Evolutionary conservation across 2,888 invertebrate genomes (phyloP).

Genomic region (Drosophila prolongata): DNA sequence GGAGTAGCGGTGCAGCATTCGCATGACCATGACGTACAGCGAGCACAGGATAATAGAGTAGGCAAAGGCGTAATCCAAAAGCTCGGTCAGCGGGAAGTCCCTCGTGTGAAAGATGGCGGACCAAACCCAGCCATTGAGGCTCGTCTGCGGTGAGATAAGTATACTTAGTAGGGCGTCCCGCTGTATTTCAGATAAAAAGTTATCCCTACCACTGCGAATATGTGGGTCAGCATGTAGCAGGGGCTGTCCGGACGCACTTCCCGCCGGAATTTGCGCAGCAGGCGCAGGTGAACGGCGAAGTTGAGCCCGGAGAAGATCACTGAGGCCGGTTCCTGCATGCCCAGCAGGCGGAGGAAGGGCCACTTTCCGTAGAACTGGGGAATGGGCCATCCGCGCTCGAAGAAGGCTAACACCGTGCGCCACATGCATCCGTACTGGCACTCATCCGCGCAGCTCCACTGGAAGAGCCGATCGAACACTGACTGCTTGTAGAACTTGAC

Average conservation of each 20-base stretch:
- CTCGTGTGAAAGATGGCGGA: constrained; percentile 95
- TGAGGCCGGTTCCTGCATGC: constrained; percentile 97
- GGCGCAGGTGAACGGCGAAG: constrained; percentile 88
- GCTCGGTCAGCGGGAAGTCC: constrained; percentile 94
- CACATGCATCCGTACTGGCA: constrained; percentile 97
- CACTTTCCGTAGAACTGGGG: constrained; percentile 99
- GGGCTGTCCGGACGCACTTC: constrained; percentile 88
- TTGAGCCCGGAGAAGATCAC: constrained; percentile 94
- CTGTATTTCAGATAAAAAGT: not conserved
- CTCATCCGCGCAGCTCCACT: constrained; percentile 94
- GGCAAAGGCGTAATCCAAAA: constrained; percentile 96
- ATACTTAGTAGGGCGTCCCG: not conserved
- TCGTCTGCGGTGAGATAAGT: constrained; percentile 85
- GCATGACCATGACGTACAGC: constrained; percentile 89
- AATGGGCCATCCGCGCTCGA: constrained; percentile 88
- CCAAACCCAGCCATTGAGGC: constrained; percentile 96
- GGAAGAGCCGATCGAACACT: constrained; percentile 85
- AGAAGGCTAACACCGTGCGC: constrained; percentile 92
- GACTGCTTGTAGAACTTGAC: constrained; percentile 81
- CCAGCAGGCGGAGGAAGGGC: constrained; percentile 94
- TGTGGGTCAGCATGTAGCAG: constrained; percentile 91
- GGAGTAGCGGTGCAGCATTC: constrained; percentile 85
- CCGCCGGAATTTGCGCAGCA: constrained; percentile 88
- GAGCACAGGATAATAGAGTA: constrained; percentile 93
- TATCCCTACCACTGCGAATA: constrained; percentile 85